Evolutionary conservation across 2,888 invertebrate genomes (phyloP).

Genomic region (Drosophila fulvimacula): DNA sequence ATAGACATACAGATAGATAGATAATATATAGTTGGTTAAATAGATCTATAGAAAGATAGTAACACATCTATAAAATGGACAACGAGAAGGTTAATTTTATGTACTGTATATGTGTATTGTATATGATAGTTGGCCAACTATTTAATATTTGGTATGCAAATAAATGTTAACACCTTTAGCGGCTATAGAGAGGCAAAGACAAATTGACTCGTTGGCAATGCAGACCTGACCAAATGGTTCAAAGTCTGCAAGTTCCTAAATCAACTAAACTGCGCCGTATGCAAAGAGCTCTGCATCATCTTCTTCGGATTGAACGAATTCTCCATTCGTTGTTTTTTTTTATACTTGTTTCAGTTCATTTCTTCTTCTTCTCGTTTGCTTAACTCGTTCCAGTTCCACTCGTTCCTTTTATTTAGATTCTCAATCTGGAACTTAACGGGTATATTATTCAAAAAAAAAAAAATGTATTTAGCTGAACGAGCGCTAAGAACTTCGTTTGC

Average conservation of each 20-base stretch:
- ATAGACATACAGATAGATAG: slow-evolving; percentile 12
- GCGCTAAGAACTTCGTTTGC: not conserved
- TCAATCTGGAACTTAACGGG: not conserved
- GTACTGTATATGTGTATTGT: not conserved
- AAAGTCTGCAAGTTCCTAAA: slow-evolving; percentile 1
- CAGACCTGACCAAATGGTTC: not conserved
- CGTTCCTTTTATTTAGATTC: not conserved
- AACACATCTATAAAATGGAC: slow-evolving; percentile 17
- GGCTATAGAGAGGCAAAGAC: slow-evolving; percentile 1
- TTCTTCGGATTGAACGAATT: not conserved
- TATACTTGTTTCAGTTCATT: not conserved
- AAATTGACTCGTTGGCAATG: slow-evolving; percentile 37
- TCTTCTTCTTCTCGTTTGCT: not conserved
- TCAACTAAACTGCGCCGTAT: slow-evolving; percentile 8
- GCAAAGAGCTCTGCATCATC: not conserved
- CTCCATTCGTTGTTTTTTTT: not conserved
- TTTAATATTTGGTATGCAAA: slow-evolving; percentile 18
- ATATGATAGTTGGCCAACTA: slow-evolving; percentile 7
- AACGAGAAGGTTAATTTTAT: slow-evolving; percentile 1
- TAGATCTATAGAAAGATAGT: slow-evolving; percentile 14
- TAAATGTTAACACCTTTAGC: slow-evolving; percentile 17
- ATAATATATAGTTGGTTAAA: slow-evolving; percentile 7
- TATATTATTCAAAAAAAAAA: not conserved
- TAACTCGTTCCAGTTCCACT: not conserved
- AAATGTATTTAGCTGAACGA: not conserved